A percentile compares a stretch with the other conserved stretches of the same genome.
Conservation (phyloP, 2,888 invertebrate genomes). For the Eulithis testata region DNA sequence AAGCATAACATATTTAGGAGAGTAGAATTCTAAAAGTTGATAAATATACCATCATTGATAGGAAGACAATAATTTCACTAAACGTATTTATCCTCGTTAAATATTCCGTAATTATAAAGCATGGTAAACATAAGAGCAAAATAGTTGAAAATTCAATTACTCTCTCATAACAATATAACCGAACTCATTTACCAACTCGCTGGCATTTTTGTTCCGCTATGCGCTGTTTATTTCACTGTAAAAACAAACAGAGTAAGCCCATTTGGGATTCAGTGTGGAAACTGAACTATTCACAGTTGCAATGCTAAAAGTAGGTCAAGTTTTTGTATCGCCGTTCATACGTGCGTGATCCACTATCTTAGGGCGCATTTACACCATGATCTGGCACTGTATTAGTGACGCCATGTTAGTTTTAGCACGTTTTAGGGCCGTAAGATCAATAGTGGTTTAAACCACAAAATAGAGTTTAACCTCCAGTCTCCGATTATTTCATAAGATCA, state of each 20-base stretch:
- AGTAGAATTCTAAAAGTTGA: no score
- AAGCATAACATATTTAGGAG: not conserved
- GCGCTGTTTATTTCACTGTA: slow-evolving; percentile 23
- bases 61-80: no score
- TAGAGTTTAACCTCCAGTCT: no score
- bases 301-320: slow-evolving; percentile 68
- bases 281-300: slow-evolving; percentile 55
- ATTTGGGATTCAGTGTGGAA: slow-evolving; percentile 31
- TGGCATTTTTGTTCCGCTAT: slow-evolving; percentile 16
- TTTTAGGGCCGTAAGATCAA: no score
- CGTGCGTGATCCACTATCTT: slow-evolving; percentile 73
- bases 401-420: no score
- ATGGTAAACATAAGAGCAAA: slow-evolving; percentile 10
- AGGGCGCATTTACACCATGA: slow-evolving; percentile 1
- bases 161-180: slow-evolving; percentile 13
- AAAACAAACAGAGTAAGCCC: slow-evolving; percentile 27
- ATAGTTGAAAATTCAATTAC: slow-evolving; percentile 18
- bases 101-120: not conserved
- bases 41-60: no score
- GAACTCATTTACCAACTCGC: slow-evolving; percentile 6
- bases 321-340: slow-evolving; percentile 67
- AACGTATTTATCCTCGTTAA: no score
- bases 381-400: no score
- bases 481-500: no score
- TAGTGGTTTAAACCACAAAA: no score